Conservation (phyloP, 2,888 invertebrate species). For the Pherbina coryleti region DNA sequence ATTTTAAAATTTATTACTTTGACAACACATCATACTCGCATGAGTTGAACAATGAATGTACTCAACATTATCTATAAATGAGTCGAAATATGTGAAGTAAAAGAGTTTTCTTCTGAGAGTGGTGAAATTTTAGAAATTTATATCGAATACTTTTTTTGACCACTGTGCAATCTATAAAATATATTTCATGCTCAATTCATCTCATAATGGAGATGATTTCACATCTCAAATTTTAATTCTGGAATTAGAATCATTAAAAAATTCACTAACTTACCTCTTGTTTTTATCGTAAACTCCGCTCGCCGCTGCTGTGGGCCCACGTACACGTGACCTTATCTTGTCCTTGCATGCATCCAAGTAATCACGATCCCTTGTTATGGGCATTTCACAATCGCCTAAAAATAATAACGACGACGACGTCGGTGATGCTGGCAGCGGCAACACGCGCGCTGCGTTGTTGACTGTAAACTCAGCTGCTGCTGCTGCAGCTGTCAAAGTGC, state of each 20-base stretch:
- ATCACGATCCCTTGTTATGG: slow-evolving; percentile 53
- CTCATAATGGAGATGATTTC: too few species aligned
- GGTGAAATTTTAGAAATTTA: too few species aligned
- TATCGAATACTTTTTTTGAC: too few species aligned
- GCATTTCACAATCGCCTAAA: slow-evolving; percentile 63
- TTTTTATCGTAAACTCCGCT: background rate
- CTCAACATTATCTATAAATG: too few species aligned
- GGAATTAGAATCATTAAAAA: too few species aligned
- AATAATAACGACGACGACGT: slow-evolving; percentile 60
- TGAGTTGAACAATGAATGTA: too few species aligned
- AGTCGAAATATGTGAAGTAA: too few species aligned
- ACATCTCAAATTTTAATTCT: too few species aligned
- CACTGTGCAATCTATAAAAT: background rate
- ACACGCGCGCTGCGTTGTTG: background rate
- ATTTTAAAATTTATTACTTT: too few species aligned
- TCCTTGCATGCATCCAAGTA: background rate
- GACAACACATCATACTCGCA: too few species aligned
- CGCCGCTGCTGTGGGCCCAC: background rate
- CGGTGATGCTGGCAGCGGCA: slow-evolving; percentile 49
- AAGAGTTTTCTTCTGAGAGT: too few species aligned
- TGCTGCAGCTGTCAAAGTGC: slow-evolving; percentile 35
- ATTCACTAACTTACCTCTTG: background rate
- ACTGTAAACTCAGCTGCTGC: background rate
- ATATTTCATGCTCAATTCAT: too few species aligned
- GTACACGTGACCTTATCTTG: background rate